Evolutionary conservation across 23 tunicate species (phyloP).

Genomic region (Halocynthia roretzi): DNA sequence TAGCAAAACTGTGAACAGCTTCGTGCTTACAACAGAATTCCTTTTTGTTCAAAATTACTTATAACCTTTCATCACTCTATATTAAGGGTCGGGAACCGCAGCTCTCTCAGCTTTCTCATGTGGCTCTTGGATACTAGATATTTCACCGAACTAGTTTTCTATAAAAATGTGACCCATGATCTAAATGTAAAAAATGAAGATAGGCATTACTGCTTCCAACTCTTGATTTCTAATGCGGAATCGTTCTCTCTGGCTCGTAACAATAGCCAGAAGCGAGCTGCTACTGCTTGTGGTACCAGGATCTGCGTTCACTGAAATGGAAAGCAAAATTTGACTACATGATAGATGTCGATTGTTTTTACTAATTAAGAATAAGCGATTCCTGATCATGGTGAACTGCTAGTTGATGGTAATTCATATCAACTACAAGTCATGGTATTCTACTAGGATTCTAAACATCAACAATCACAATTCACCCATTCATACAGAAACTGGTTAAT

Average conservation of each 20-base stretch:
- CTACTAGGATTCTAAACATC: too few species aligned
- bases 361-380: too few species aligned
- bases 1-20: too few species aligned
- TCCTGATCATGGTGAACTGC: too few species aligned
- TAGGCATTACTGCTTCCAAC: constrained; percentile 52
- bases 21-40: too few species aligned
- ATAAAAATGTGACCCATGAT: too few species aligned
- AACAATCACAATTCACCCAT: too few species aligned
- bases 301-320: background rate
- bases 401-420: too few species aligned
- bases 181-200: background rate
- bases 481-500: too few species aligned
- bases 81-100: background rate
- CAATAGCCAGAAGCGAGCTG: constrained; percentile 73
- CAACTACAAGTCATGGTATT: too few species aligned
- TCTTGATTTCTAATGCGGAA: constrained; percentile 82
- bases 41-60: too few species aligned
- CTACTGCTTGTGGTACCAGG: constrained; percentile 23
- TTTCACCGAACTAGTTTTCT: background rate
- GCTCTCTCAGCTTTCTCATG: background rate
- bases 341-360: too few species aligned
- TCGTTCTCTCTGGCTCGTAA: constrained; percentile 88
- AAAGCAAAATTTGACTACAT: background rate
- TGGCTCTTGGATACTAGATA: background rate
- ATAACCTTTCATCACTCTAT: background rate